phyloP scores from a whole-genome alignment of 2,113 vertebrate species.

The Dissostichus mawsoni region DNA sequence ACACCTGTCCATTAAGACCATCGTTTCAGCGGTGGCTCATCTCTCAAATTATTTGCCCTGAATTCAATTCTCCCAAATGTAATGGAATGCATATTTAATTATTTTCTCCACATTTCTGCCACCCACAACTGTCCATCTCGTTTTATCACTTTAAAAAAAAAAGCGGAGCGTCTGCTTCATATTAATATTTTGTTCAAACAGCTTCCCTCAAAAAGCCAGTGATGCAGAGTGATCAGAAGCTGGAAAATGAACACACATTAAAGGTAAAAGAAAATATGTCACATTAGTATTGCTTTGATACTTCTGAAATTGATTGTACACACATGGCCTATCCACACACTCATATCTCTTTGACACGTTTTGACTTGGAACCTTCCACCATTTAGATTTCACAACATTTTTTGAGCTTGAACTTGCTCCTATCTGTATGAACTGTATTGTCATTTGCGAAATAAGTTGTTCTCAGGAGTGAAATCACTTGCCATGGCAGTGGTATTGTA shows the following conservation, averaged over 20 bases:
- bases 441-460: neutral
- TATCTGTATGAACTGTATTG: neutral
- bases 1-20: constrained; percentile 87
- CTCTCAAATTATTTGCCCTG: constrained; percentile 82
- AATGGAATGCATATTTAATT: constrained; percentile 84
- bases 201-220: constrained; percentile 20
- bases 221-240: constrained; percentile 1
- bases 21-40: constrained; percentile 77
- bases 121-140: constrained; percentile 39
- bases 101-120: constrained; percentile 56
- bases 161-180: constrained; percentile 26
- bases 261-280: neutral
- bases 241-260: neutral
- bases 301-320: neutral
- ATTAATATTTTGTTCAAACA: constrained; percentile 29
- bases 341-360: neutral
- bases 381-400: neutral
- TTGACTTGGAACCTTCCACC: neutral
- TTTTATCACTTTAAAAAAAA: constrained; percentile 39
- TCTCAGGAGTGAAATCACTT: neutral
- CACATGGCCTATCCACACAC: neutral
- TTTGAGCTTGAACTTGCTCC: neutral
- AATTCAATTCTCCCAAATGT: constrained; percentile 84
- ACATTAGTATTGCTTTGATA: neutral
- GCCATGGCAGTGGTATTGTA: neutral